A percentile compares a stretch with the other conserved stretches of the same genome.
These are phyloP conservation scores for Phodopus roborovskii DNA, from an alignment of 2,113 vertebrate genomes.

Conservation along the genomic window DNA sequence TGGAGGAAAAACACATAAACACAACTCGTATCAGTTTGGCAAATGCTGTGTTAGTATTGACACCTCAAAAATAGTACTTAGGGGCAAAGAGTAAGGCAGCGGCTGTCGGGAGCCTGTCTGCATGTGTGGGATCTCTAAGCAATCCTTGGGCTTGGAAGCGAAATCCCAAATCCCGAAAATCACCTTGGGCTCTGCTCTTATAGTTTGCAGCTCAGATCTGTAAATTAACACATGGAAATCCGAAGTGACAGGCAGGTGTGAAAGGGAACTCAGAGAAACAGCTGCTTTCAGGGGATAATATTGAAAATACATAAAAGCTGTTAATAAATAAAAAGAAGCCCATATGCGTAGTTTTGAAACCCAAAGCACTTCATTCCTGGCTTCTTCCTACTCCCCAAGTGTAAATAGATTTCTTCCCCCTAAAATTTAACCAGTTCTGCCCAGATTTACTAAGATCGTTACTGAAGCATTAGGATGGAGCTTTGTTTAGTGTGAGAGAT, in stretches of 20 bases:
- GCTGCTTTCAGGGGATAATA: slow-evolving; percentile 79
- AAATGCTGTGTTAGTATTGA: neutral
- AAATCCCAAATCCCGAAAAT: neutral
- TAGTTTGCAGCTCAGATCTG: neutral
- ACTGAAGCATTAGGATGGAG: neutral
- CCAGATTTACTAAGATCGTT: slow-evolving; percentile 44
- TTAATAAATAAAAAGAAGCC: slow-evolving; percentile 82
- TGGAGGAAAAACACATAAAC: neutral
- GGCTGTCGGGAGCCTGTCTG: neutral
- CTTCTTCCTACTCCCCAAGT: slow-evolving; percentile 57
- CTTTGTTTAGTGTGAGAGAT: neutral
- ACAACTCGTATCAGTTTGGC: neutral
- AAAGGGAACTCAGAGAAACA: slow-evolving; percentile 70
- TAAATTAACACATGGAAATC: slow-evolving; percentile 68
- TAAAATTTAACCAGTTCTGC: slow-evolving; percentile 54
- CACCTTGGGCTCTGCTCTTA: slow-evolving; percentile 44
- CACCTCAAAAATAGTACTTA: neutral
- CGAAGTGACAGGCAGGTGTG: slow-evolving; percentile 79
- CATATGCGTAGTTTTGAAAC: slow-evolving; percentile 74
- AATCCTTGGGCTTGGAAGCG: neutral
- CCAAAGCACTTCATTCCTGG: slow-evolving; percentile 66
- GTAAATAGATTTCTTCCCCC: slow-evolving; percentile 53
- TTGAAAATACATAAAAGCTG: slow-evolving; percentile 80
- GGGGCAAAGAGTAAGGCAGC: neutral
- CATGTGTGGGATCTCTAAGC: neutral